Percentiles rank a stretch among this genome's conserved stretches.
phyloP scores from a whole-genome alignment of 1,140 invertebrate species.

The Pseudomyrmex dendroicus region DNA sequence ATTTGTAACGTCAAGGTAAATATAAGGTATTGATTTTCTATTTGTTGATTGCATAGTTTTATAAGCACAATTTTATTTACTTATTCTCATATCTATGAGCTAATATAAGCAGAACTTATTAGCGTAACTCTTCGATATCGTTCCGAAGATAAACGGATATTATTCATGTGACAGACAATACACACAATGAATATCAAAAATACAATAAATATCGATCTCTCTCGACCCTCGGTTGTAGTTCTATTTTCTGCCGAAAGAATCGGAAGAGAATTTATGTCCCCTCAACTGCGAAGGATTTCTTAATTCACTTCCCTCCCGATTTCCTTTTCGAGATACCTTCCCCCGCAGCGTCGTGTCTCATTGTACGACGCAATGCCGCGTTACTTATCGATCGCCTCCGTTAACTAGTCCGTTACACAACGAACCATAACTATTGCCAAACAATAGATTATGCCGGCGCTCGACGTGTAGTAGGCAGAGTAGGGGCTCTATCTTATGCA shows the following conservation, averaged over 20 bases:
- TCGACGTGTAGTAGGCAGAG: slow-evolving; percentile 63
- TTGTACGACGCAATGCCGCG: slow-evolving; percentile 46
- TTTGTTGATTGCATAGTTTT: too few relatives aligned
- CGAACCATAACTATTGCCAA: slow-evolving; percentile 79
- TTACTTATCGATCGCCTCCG: slow-evolving; percentile 76
- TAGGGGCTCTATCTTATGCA: slow-evolving; percentile 79
- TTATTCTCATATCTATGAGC: too few relatives aligned
- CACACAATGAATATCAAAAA: too few relatives aligned
- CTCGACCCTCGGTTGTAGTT: not conserved
- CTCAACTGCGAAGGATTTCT: not conserved
- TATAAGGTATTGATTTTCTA: too few relatives aligned
- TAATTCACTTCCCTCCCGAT: not conserved
- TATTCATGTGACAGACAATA: too few relatives aligned
- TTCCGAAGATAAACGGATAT: too few relatives aligned
- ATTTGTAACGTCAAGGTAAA: too few relatives aligned
- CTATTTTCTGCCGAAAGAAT: not conserved
- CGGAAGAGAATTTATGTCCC: too few relatives aligned
- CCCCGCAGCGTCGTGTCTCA: slow-evolving; percentile 36
- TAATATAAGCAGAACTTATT: too few relatives aligned
- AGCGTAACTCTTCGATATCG: too few relatives aligned
- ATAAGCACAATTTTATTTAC: too few relatives aligned
- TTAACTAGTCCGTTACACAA: slow-evolving; percentile 78
- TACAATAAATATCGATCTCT: too few relatives aligned
- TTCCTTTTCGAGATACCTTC: slow-evolving; percentile 15
- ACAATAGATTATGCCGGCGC: slow-evolving; percentile 79